phyloP scores from a whole-genome alignment of 2,797 vertebrate species.

The Bradypodion ventrale region DNA sequence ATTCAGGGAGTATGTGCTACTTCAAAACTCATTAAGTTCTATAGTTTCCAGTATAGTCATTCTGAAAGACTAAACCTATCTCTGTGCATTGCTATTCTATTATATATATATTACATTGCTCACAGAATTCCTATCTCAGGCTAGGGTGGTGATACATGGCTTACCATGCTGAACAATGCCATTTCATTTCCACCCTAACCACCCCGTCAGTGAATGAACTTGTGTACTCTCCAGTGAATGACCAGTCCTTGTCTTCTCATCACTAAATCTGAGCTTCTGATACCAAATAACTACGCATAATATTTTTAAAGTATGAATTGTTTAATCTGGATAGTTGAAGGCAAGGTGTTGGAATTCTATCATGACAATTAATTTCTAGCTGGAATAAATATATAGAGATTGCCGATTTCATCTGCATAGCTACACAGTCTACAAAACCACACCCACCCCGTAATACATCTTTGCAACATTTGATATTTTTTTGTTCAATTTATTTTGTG shows the following conservation, averaged over 20 bases:
- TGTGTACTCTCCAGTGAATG: no score
- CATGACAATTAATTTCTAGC: not conserved
- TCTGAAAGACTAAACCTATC: constrained; percentile 5
- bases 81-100: not conserved
- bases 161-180: not conserved
- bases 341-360: not conserved
- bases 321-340: not conserved
- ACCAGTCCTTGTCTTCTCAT: not conserved
- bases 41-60: not conserved
- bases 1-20: not conserved
- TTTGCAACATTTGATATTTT: not conserved
- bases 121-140: not conserved
- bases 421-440: not conserved
- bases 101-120: not conserved
- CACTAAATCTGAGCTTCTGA: not conserved
- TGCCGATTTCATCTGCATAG: not conserved
- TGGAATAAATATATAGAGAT: not conserved
- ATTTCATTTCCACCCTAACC: not conserved
- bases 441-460: not conserved
- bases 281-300: not conserved
- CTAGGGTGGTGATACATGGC: not conserved
- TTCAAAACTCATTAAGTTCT: constrained; percentile 2
- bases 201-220: not conserved
- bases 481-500: not conserved
- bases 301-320: not conserved